These are phyloP conservation scores for Grus americana DNA, from an alignment of 2,113 vertebrate genomes.

Conservation along the genomic window DNA sequence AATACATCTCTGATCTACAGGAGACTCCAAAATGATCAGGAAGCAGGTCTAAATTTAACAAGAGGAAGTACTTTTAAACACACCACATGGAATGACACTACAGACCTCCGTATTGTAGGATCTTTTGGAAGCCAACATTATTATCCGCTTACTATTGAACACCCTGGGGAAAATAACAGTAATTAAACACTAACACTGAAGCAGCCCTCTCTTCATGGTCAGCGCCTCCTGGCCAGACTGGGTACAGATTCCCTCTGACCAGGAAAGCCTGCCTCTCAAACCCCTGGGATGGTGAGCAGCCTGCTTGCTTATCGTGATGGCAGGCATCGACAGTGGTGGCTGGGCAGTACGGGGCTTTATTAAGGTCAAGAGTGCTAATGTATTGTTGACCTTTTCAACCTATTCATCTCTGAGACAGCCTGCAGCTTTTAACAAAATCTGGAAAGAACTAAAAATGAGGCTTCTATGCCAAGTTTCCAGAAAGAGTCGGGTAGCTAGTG, in stretches of 20 bases:
- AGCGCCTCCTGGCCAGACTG: neutral
- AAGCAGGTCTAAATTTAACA: neutral
- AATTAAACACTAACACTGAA: neutral
- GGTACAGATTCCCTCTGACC: neutral
- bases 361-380: neutral
- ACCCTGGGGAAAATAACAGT: neutral
- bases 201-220: neutral
- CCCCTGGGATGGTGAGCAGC: neutral
- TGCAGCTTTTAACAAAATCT: neutral
- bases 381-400: neutral
- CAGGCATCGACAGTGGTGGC: accelerated
- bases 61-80: neutral
- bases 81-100: neutral
- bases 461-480: neutral
- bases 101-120: neutral
- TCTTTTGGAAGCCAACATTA: neutral
- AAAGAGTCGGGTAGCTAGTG: neutral
- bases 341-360: accelerated
- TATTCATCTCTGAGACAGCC: neutral
- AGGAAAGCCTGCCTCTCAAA: neutral
- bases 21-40: neutral
- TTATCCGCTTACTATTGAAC: neutral
- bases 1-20: neutral
- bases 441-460: neutral
- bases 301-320: neutral